Base-by-base conservation (phyloP, 2,113 vertebrate species). In the Manacus vitellinus region DNA sequence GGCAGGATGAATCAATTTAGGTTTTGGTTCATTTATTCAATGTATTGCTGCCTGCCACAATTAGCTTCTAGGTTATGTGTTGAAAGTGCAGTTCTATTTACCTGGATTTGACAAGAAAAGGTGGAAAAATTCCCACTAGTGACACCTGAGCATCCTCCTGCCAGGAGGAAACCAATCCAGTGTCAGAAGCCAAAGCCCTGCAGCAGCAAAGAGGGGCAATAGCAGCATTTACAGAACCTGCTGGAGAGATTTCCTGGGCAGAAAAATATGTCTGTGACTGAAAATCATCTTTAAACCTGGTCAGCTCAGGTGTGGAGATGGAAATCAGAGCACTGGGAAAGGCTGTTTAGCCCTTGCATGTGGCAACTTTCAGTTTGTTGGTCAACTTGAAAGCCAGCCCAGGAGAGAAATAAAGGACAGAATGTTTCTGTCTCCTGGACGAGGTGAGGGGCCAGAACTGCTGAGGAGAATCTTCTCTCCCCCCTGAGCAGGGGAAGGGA, bases 1-100 rank as follows among this genome's bases (percentile, higher is more conserved):
- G 39, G 7, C 41, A 67, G 12, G 18, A 19, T 25, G 12, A 61
- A 28, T 55, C 2, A 2, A 2, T 52, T 58, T 33, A 10, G 8
- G 10, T 37, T 17, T 61, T 66, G 25, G 12, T 43, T 84, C 12
- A 16, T 33, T 33, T 67, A 8, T 61, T 54, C 22, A 33, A 54
- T 1, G 1, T 47, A 31, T 4, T 63, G 49, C 41, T 73, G 49
- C 13, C 22, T 31, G 10, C 31, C 1, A 2, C 13, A 8, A 4
- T 15, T 8, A 28, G 13, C 61, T 85, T 22, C 28, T 13, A n/a
- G 41, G 33, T 10, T 30, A 9, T 3, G 20, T 49, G 30, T 44
- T 70, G 28, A n/a, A 77, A 46, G 43, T 18, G 13, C 8, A 2
- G 2, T 8, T 33, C 18, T 19, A 2, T 39, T 59, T 39, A 35